Evolutionary conservation across 2,113 vertebrate genomes (phyloP), one percentile per base, ranked within the genome.

Genomic region (Lophius piscatorius): DNA sequence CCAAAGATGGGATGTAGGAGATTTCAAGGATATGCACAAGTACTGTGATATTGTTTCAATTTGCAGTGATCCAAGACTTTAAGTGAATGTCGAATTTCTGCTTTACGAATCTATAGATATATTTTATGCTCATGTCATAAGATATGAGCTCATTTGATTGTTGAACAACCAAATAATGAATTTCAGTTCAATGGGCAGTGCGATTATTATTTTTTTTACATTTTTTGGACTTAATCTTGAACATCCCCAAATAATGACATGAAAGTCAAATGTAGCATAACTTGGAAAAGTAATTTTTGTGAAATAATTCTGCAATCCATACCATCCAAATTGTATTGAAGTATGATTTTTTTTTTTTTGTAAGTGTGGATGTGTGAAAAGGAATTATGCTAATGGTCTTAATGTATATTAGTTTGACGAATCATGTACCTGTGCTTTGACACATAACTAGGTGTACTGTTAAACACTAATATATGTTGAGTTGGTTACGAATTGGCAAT

Each of bases 81-180:
- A 21, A 48, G 17, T 6, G 35, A 51, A 34, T n/a, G 40, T 3
- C 31, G 4, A n/a, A 41, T 49, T 47, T 5, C 14, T 55, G 29
- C 12, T 50, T 50, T 13, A 31, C 12, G n/a, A n/a, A 8, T 28
- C 8, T 28, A 28, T 28, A 28, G 8, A 28, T 28, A 28, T 28
- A 28, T 28, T 28, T 28, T 28, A 28, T 28, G n/a, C n/a, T 20
- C 13, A 42, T 20, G 29, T 49, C 21, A 48, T 42, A 8, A 14
- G 45, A 17, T 21, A 8, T 18, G 1, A 9, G 44, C 6, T 46
- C 49, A 34, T n/a, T 21, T 14, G 16, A 26, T 41, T 52, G 41
- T 52, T 54, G 46, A 65, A 41, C 61, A 72, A 51, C 52, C 33
- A 51, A 58, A 23, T 9, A 66, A n/a, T n/a, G n/a, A n/a, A n/a